These are phyloP conservation scores for Dryobotodes eremita DNA, from an alignment of 2,888 invertebrate species.

Conservation along the genomic window DNA sequence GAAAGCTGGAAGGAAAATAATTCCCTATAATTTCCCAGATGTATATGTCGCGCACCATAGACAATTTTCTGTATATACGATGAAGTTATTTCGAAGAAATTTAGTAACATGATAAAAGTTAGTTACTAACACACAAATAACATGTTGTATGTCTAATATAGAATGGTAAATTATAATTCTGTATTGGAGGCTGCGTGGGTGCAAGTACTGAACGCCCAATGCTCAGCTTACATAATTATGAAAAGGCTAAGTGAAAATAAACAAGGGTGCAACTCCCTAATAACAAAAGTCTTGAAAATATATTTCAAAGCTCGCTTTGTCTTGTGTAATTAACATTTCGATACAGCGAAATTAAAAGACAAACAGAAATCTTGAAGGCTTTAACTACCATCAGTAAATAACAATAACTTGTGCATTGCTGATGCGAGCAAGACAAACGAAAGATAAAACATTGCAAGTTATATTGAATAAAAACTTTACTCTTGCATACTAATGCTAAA, in stretches of 20 bases:
- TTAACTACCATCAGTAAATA: slow-evolving; percentile 75
- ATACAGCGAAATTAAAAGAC: slow-evolving; percentile 66
- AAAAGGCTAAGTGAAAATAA: slow-evolving; percentile 22
- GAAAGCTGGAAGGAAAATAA: slow-evolving; percentile 10
- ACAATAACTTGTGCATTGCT: slow-evolving; percentile 82
- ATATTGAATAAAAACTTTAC: slow-evolving; percentile 90
- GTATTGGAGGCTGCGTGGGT: neutral
- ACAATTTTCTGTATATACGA: neutral
- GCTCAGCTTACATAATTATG: neutral
- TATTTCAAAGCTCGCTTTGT: slow-evolving; percentile 28
- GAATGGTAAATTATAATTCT: neutral
- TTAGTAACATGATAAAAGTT: neutral
- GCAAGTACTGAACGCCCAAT: neutral
- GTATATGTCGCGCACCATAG: neutral
- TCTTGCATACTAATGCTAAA: slow-evolving; percentile 90
- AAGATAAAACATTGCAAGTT: slow-evolving; percentile 88
- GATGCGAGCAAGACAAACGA: slow-evolving; percentile 85
- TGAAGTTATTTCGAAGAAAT: neutral
- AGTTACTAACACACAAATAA: neutral
- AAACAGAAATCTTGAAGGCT: slow-evolving; percentile 67
- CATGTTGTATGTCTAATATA: too few relatives aligned
- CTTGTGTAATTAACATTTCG: slow-evolving; percentile 43
- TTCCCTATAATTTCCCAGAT: neutral
- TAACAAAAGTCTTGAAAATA: slow-evolving; percentile 17
- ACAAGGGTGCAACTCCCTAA: slow-evolving; percentile 8